phyloP scores from a whole-genome alignment of 2,113 vertebrate genomes.

The Lamprotornis superbus region DNA sequence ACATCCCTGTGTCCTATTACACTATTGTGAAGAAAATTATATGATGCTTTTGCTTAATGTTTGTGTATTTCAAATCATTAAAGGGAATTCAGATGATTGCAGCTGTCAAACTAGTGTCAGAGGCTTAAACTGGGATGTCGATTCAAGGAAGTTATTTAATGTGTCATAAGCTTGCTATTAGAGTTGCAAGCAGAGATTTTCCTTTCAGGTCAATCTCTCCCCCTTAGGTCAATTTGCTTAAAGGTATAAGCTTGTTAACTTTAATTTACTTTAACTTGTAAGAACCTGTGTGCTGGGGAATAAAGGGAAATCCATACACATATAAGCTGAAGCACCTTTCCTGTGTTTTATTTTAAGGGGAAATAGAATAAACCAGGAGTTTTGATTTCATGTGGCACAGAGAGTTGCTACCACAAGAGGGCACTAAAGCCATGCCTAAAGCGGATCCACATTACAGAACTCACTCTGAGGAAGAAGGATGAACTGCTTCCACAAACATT shows the following conservation, averaged over 20 bases:
- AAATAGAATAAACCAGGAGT: background rate
- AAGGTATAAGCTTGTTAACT: background rate
- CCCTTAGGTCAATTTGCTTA: background rate
- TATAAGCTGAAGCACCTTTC: background rate
- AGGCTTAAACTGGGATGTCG: background rate
- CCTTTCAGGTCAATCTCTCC: background rate
- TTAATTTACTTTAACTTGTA: background rate
- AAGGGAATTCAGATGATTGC: background rate
- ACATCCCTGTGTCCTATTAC: background rate
- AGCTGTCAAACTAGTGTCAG: background rate
- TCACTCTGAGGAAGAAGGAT: background rate
- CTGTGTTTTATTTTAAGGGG: background rate
- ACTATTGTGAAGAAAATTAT: background rate
- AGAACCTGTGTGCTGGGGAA: background rate
- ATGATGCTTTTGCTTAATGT: background rate
- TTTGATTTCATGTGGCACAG: background rate
- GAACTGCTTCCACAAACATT: background rate
- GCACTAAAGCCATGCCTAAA: constrained; percentile 14
- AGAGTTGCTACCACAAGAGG: constrained; percentile 40
- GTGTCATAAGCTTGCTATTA: background rate
- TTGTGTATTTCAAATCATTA: background rate
- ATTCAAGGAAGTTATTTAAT: background rate
- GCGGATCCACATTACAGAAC: background rate
- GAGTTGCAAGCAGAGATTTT: background rate
- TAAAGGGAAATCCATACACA: background rate